Base-by-base conservation (phyloP, 1,140 invertebrate genomes). In the Diachasma alloeum region DNA sequence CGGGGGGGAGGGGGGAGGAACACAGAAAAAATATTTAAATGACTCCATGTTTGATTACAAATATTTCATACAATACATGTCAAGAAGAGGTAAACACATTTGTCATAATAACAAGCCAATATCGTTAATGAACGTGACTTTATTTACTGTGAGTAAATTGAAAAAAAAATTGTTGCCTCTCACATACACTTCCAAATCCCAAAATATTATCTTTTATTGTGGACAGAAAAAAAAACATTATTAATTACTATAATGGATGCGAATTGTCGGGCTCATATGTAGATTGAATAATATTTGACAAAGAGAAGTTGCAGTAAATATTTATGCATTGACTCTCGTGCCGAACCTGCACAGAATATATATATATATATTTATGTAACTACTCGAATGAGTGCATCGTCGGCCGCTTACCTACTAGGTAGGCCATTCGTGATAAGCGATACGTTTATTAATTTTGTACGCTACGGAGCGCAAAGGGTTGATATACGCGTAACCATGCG, bases 391-490 rank as follows among this genome's bases (percentile, higher is more conserved):
- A 37, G 68, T 56, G 70, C 39, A 59, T 67, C 37, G 56, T 59
- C 44, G 56, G 46, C 24, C 68, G 63, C 53, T 70, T 70, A 46
- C 63, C 70, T 44, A 73, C n/a, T n/a, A 44, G 19, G 59, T 63
- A 70, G 44, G 42, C 67, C 70, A 74, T 56, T 44, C n/a, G 42
- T 17, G 76, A 78, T 74, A 78, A 74, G 39, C 76, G 71, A 80
- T 80, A 80, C 67, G 79, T 80, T 78, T 78, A 74, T 78, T 78
- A 74, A 80, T 78, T 76, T 76, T 67, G 71, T 31, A 22, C 44
- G 17, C 4, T 26, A 56, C 74, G 31, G 5, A 68, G 31, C 36
- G 66, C 66, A 68, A 68, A 68, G 24, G 48, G 48, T 56, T 56
- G 48, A 42, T 42, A 56, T 56, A 66, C 26, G 59, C 59, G 24